Base-by-base conservation (phyloP, 2,888 invertebrate genomes). In the Drosophila rubida region DNA sequence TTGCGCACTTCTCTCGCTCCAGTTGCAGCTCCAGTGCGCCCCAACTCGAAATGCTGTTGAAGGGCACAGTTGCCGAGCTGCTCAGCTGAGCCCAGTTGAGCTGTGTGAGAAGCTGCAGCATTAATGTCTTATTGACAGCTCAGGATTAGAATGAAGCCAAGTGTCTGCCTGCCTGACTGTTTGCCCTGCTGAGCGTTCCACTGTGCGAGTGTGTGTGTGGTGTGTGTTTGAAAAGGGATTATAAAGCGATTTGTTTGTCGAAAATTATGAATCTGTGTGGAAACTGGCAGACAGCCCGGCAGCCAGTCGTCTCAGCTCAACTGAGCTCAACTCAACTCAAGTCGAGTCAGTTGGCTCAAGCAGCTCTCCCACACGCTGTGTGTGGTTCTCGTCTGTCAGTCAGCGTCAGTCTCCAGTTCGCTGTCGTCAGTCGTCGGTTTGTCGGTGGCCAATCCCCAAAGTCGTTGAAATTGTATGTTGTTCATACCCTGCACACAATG, bases 81-180 rank as follows among this genome's bases (percentile, higher is more conserved):
- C 25, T 25, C n/a, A 44, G 49, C 66, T 75, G 75, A 75, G 75
- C 75, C 76, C 60, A 32, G 49, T 70, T 75, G 75, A 75, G 75
- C 75, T 75, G 63, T 76, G 75, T 75, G 74, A 75, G 71, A 74
- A 74, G 72, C 74, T 64, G 69, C 32, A 62, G 82, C 82, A 80
- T 82, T 86, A 82, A 82, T 86, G 83, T 82, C 82, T 82, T 86
- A 82, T 82, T 82, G 82, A 82, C 82, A 86, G 82, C 82, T 80
- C 61, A 64, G 86, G 82, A 82, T 82, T 82, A 82, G 80, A 83
- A 68, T 71, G 71, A 78, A 83, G 74, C 71, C 86, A 78, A 82
- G 86, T 80, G 79, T 54, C 72, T 69, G 77, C 23, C 37, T n/a
- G 79, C 51, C 72, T 69, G 77, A 19, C 37, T n/a, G 46, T 19